These are phyloP conservation scores for Acropora yongei DNA, from an alignment of 64 coral and sea anemone genomes.

Conservation along the genomic window DNA sequence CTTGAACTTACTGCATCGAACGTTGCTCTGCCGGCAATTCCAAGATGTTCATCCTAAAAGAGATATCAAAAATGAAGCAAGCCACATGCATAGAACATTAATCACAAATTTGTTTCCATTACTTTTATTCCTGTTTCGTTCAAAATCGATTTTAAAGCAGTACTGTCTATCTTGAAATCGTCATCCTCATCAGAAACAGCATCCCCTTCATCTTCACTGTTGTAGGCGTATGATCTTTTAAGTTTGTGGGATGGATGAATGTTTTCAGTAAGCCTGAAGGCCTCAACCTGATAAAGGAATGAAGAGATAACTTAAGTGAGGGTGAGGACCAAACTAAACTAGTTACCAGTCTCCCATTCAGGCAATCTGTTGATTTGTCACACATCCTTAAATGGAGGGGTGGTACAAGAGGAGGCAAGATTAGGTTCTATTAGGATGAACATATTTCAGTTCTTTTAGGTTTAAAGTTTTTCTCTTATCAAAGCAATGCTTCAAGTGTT, in stretches of 20 bases:
- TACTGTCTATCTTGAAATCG: constrained; percentile 82
- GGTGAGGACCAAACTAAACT: too few species aligned
- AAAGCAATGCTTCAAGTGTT: too few species aligned
- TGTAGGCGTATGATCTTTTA: constrained; percentile 50
- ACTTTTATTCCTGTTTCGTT: constrained; percentile 92
- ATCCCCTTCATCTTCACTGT: constrained; percentile 65
- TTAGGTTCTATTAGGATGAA: too few species aligned
- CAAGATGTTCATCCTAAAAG: constrained; percentile 51
- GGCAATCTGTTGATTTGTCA: too few species aligned
- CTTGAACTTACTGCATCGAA: constrained; percentile 53
- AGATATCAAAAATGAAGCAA: too few species aligned
- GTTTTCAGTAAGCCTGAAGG: constrained; percentile 57
- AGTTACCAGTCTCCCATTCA: too few species aligned
- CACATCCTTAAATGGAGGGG: too few species aligned
- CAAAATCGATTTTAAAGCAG: constrained; percentile 79
- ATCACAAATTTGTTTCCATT: neutral
- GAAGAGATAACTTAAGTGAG: neutral
- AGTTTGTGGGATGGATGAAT: neutral
- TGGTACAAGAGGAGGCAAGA: too few species aligned
- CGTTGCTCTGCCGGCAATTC: constrained; percentile 53
- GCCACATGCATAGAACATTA: too few species aligned
- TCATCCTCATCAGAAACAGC: constrained; percentile 1
- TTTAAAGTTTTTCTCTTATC: too few species aligned
- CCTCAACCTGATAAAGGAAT: constrained; percentile 45
- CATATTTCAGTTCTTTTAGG: too few species aligned